phyloP scores from a whole-genome alignment of 2,888 invertebrate genomes.

The Heliothis peltigera region DNA sequence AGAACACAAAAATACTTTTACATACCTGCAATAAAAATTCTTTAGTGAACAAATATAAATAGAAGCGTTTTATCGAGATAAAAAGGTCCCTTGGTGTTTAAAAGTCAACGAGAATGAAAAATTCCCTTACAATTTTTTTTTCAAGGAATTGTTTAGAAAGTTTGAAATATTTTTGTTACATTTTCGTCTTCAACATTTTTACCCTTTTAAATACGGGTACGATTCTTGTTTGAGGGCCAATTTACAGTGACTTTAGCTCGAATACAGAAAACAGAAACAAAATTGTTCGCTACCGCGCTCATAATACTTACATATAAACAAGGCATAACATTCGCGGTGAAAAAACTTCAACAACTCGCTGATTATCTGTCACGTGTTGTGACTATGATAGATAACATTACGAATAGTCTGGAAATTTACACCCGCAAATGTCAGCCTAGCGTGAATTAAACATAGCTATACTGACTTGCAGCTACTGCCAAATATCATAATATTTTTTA shows the following conservation, averaged over 20 bases:
- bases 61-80: constrained; percentile 40
- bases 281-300: not conserved
- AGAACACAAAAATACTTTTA: constrained; percentile 15
- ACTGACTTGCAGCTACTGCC: no score
- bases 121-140: constrained; percentile 35
- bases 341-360: not conserved
- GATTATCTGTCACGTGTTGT: not conserved
- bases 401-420: not conserved
- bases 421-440: not conserved
- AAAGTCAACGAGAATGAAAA: constrained; percentile 40
- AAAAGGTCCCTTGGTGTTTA: constrained; percentile 28
- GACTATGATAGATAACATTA: not conserved
- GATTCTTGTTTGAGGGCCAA: constrained; percentile 3
- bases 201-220: constrained; percentile 27
- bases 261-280: not conserved
- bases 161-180: constrained; percentile 38
- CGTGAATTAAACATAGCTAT: no score
- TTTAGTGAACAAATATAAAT: constrained; percentile 28
- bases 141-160: constrained; percentile 44
- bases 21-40: not conserved
- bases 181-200: constrained; percentile 45
- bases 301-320: not conserved
- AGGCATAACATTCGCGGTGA: not conserved
- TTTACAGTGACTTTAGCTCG: not conserved
- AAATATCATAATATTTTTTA: not conserved